Base-by-base conservation (phyloP, 2,797 vertebrate species). In the Lepidocolaptes lacrymiger region DNA sequence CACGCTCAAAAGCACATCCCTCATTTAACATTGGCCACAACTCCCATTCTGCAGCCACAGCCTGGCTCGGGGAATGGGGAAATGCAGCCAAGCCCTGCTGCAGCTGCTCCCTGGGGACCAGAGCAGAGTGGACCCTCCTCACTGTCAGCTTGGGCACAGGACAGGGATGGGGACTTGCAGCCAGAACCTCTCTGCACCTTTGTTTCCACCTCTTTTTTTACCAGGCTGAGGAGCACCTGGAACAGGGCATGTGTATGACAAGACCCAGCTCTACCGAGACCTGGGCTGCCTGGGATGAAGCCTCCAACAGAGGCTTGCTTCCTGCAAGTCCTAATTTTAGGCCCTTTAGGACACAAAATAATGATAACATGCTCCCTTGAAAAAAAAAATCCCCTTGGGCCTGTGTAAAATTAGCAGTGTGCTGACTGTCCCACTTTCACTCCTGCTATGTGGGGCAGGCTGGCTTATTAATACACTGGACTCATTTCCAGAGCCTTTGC, bases 391-490 rank as follows among this genome's bases (percentile, higher is more conserved):
- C 78, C 92, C 89, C 30, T 21, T 77, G 82, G 85, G 85, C 66
- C 58, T 27, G 36, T 88, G 66, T 88, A 94, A 95, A 95, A 97
- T 96, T 93, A 96, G 91, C 93, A 80, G 69, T 8, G 54, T 75
- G 92, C 92, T 66, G 75, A 39, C 75, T 97, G 96, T 95, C 93
- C 95, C 96, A 96, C 92, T 97, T 97, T 95, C 1, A 0, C 63
- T 95, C 32, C 46, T 2, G 76, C 46, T 95, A 96, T 95, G 71
- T 97, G 95, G 95, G 93, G 79, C 96, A 97, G 86, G 79, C 55
- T 41, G 76, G 46, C 95, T 94, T 89, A 89, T 90, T 88, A 95
- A 96, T 84, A 93, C 58, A 4, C 78, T 13, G 75, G 61, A 34
- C 91, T 94, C 17, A 9, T 89, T 94, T 87, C 51, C 6, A 61